Evolutionary conservation across 2,797 vertebrate genomes (phyloP).

Genomic region (Myotis daubentonii): DNA sequence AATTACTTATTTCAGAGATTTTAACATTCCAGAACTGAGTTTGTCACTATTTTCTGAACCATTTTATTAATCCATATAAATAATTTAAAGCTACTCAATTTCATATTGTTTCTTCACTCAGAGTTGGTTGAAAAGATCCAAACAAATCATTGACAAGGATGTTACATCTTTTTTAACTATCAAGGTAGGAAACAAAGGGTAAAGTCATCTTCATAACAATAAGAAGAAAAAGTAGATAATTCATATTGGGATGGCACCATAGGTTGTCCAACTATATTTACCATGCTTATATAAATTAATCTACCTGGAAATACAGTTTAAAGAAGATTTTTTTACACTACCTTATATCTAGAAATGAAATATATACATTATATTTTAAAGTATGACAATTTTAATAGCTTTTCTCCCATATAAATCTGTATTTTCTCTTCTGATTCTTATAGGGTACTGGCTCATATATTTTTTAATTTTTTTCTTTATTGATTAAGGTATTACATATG

Average conservation of each 20-base stretch:
- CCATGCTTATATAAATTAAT: neutral
- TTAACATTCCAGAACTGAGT: neutral
- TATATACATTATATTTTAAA: neutral
- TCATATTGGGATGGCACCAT: too few species aligned
- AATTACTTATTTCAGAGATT: conserved; percentile 46
- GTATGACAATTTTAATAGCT: neutral
- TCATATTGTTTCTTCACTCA: neutral
- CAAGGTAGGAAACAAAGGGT: neutral
- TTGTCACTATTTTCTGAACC: neutral
- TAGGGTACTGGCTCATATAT: neutral
- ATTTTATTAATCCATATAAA: conserved; percentile 26
- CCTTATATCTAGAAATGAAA: neutral
- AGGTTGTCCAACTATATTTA: neutral
- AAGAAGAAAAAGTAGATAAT: neutral
- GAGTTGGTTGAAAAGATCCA: neutral
- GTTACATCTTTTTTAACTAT: neutral
- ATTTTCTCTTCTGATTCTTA: neutral
- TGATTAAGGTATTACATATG: too few species aligned
- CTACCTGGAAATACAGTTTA: neutral
- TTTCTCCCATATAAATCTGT: neutral
- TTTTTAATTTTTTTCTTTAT: too few species aligned
- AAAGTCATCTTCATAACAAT: neutral
- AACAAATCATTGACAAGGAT: neutral
- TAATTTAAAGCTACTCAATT: neutral
- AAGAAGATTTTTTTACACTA: neutral